Conservation (phyloP, 2,888 invertebrate species). For the Nomada fucata region DNA sequence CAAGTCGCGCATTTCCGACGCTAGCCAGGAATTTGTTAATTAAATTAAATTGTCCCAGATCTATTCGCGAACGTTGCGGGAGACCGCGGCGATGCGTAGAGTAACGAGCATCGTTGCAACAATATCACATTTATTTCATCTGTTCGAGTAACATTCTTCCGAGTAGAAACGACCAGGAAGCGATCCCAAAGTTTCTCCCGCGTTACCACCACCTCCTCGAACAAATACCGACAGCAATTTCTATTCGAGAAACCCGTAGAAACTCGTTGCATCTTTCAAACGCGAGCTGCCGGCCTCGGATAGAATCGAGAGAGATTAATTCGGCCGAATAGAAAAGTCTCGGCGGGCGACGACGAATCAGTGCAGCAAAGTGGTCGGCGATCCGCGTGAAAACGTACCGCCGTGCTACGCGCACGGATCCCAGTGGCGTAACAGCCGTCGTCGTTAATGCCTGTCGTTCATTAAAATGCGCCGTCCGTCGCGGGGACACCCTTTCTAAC, state of each 20-base stretch:
- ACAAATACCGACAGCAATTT: conserved; percentile 23
- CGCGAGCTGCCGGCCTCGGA: neutral
- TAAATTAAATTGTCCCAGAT: neutral
- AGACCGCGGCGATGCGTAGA: neutral
- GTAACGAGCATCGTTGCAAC: neutral
- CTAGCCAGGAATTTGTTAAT: no score
- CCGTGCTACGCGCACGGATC: neutral
- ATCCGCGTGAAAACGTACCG: conserved; percentile 40
- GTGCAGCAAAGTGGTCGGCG: neutral
- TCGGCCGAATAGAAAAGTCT: conserved; percentile 28
- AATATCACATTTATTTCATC: conserved; percentile 5
- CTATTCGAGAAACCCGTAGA: conserved; percentile 46
- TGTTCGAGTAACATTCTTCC: neutral
- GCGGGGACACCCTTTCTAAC: conserved; percentile 61
- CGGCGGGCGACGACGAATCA: conserved; percentile 16
- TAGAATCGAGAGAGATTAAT: conserved; percentile 26
- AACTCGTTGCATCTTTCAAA: neutral
- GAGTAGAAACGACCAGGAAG: conserved; percentile 21
- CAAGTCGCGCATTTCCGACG: neutral
- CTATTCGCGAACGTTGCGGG: neutral
- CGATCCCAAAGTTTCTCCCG: conserved; percentile 11
- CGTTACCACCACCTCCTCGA: neutral
- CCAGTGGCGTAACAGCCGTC: conserved; percentile 55
- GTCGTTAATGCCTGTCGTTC: conserved; percentile 13
- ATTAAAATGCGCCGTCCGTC: conserved; percentile 69